Evolutionary conservation across 2,888 invertebrate genomes (phyloP), one percentile per base, ranked within the genome.

Genomic region (Sicus ferrugineus): DNA sequence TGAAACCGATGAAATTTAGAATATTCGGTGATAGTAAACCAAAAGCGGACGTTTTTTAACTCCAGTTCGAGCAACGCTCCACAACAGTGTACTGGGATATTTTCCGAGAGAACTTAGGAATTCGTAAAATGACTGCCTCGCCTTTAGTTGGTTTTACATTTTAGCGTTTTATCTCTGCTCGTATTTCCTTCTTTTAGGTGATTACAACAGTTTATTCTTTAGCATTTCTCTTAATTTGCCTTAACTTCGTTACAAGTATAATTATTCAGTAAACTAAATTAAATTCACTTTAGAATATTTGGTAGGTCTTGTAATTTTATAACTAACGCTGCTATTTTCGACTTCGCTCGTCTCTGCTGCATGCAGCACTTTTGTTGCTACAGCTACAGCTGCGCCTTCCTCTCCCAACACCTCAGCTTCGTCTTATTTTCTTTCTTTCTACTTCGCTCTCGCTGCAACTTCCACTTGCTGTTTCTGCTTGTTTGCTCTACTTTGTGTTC

Each of bases 231-330:
- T 54, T 54, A 52, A 54, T 28, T 14, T 54, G 21, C 28, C 54
- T 54, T 28, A 54, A 26, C 28, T 54, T 14, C 28, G 23, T 54
- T 52, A 52, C 21, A 21, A 52, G 4, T 23, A 38, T 38, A 52
- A 52, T n/a, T 52, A 23, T 52, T 52, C n/a, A 52, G 11, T 54
- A 72, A 71, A 75, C 73, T 75, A 74, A 76, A 75, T 75, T 75
- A 76, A 76, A 76, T 77, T 76, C 75, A 73, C 72, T 76, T 76
- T 76, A 76, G 76, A 76, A 76, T 76, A 76, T 76, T 72, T 73
- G 72, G 70, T 73, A 77, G 74, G 74, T 74, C 74, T 73, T 71
- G 73, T 72, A 67, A 67, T 67, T 75, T 73, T 73, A 68, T 73
- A 73, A 75, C 74, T 73, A 75, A 73, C 73, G 58, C 70, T 72